These are phyloP conservation scores for Gymnocephalus cernua DNA, from an alignment of 2,113 vertebrate species.

Conservation along the genomic window DNA sequence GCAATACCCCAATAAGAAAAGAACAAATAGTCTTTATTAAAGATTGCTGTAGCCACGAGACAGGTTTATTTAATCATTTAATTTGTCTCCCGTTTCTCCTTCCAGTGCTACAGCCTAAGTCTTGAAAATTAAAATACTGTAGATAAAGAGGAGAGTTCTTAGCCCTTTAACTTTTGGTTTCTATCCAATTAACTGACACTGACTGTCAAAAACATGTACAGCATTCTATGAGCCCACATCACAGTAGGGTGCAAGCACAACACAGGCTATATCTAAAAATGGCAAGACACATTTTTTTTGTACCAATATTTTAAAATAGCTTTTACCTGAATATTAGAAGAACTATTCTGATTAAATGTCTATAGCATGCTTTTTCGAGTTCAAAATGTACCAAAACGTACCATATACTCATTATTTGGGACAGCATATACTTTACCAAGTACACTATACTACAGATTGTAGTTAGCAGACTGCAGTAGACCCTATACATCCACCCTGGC, in stretches of 20 bases:
- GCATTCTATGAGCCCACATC: conserved; percentile 9
- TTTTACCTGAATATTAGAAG: not conserved
- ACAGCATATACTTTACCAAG: conserved; percentile 7
- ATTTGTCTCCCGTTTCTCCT: conserved; percentile 23
- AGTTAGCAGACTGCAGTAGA: conserved; percentile 9
- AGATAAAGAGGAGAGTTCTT: not conserved
- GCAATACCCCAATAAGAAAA: not conserved
- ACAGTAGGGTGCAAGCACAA: not conserved
- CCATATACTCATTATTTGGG: not conserved
- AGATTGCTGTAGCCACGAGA: conserved; percentile 1
- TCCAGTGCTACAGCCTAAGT: conserved; percentile 7
- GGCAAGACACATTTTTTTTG: not conserved
- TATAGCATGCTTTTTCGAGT: not conserved
- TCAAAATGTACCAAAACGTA: conserved; percentile 9
- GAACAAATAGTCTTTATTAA: not conserved
- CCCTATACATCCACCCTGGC: not conserved
- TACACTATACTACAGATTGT: not conserved
- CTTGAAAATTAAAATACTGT: conserved; percentile 44
- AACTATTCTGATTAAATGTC: not conserved
- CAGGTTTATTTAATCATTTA: conserved; percentile 33
- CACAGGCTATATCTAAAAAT: conserved; percentile 9
- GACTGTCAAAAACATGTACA: conserved; percentile 29
- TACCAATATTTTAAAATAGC: not conserved
- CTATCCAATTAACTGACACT: conserved; percentile 20
- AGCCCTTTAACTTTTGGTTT: conserved; percentile 29